These are phyloP conservation scores for Opisthograptis luteolata DNA, from an alignment of 2,888 invertebrate genomes.

Conservation along the genomic window DNA sequence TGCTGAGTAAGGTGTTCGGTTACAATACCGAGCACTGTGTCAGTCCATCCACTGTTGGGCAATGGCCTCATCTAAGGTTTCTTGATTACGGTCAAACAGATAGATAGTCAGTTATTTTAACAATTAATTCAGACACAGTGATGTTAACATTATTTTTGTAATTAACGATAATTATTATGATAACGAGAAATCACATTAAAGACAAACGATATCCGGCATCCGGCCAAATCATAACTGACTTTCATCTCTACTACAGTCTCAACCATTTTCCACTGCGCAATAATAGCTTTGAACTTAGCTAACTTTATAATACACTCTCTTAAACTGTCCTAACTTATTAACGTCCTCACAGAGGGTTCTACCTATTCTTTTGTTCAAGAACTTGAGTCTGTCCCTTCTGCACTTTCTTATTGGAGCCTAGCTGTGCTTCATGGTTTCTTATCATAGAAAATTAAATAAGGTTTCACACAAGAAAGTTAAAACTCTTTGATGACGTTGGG, in stretches of 20 bases:
- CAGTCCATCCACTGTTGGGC: no score
- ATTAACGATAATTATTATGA: no score
- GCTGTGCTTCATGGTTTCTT: not conserved
- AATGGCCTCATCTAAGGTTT: no score
- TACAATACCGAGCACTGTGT: no score
- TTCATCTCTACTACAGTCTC: slow-evolving; percentile 16
- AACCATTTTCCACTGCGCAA: slow-evolving; percentile 20
- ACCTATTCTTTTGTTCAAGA: slow-evolving; percentile 6
- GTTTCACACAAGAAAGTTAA: no score
- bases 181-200: no score
- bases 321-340: slow-evolving; percentile 38
- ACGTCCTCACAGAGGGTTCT: slow-evolving; percentile 8
- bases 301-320: slow-evolving; percentile 38
- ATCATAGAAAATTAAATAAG: not conserved
- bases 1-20: no score
- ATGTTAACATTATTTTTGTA: no score
- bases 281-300: slow-evolving; percentile 26
- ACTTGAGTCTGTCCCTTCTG: not conserved
- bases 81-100: no score
- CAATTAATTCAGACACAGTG: no score
- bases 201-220: not conserved
- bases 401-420: not conserved
- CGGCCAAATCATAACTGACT: not conserved
- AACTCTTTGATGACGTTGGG: no score
- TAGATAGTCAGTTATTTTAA: no score